Conservation (phyloP, 2,113 vertebrate species). For the Dasyprocta punctata region DNA sequence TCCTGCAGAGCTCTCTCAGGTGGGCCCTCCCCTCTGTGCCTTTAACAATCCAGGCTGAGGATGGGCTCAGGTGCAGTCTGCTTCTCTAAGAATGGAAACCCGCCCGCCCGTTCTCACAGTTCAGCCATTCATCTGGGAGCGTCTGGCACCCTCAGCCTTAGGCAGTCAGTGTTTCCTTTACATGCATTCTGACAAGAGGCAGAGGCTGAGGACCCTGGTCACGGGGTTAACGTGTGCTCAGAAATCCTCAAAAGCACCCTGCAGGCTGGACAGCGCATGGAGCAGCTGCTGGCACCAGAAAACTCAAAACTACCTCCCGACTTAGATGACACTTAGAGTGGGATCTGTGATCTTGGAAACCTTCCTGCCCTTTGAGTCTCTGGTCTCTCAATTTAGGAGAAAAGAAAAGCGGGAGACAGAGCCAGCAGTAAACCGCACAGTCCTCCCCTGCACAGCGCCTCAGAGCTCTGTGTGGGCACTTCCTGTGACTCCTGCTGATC, state of each 20-base stretch:
- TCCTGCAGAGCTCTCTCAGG: not conserved
- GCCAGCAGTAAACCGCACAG: not conserved
- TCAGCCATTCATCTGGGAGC: not conserved
- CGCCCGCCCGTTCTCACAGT: not conserved
- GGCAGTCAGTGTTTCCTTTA: not conserved
- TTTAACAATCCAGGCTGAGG: not conserved
- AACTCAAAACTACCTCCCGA: not conserved
- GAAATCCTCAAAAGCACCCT: not conserved
- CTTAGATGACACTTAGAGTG: no score
- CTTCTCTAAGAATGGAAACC: not conserved
- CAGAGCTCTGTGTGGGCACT: rapidly evolving
- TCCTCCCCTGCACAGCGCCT: rapidly evolving
- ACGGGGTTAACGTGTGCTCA: not conserved
- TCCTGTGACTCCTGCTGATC: no score
- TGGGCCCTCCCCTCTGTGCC: not conserved
- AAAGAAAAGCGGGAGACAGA: not conserved
- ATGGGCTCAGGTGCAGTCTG: not conserved
- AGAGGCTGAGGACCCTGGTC: not conserved
- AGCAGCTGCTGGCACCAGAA: not conserved
- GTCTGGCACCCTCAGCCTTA: not conserved
- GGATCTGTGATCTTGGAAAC: not conserved
- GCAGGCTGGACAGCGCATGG: rapidly evolving
- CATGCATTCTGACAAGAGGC: not conserved
- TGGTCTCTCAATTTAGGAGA: not conserved
- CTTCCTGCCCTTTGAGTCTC: not conserved